Conservation (phyloP, 2,113 vertebrate species). For the Amphilophus citrinellus region DNA sequence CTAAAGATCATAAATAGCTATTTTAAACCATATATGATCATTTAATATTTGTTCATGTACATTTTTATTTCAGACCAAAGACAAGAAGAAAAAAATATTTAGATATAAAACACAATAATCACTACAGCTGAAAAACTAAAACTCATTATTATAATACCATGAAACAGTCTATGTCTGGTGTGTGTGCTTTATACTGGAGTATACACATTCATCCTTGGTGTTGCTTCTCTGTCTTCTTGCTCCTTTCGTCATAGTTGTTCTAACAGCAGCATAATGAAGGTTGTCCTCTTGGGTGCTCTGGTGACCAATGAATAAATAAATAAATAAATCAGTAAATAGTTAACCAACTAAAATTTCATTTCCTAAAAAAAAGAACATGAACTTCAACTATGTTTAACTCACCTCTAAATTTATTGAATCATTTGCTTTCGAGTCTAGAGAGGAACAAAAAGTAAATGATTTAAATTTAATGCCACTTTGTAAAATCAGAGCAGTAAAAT, state of each 20-base stretch:
- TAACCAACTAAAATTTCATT: no score
- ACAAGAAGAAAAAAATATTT: neutral
- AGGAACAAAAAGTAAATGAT: accelerated
- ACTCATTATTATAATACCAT: accelerated
- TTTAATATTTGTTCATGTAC: no score
- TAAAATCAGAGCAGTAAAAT: accelerated
- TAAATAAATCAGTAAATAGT: no score
- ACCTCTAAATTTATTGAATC: neutral
- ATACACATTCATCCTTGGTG: neutral
- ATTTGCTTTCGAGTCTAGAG: accelerated
- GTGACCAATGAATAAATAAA: no score
- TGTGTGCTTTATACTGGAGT: slow-evolving; percentile 18
- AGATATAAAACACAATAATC: no score
- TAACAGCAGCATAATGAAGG: slow-evolving; percentile 19
- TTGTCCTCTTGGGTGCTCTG: neutral
- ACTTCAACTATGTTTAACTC: neutral
- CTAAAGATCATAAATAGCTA: no score
- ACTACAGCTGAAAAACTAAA: neutral
- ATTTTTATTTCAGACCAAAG: neutral
- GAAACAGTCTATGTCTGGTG: neutral
- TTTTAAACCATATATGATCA: no score
- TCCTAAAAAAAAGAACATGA: neutral
- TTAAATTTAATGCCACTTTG: neutral
- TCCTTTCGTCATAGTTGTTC: accelerated
- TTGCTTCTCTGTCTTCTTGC: neutral